phyloP scores from a whole-genome alignment of 2,113 vertebrate species.

The Phylloscopus trochilus region DNA sequence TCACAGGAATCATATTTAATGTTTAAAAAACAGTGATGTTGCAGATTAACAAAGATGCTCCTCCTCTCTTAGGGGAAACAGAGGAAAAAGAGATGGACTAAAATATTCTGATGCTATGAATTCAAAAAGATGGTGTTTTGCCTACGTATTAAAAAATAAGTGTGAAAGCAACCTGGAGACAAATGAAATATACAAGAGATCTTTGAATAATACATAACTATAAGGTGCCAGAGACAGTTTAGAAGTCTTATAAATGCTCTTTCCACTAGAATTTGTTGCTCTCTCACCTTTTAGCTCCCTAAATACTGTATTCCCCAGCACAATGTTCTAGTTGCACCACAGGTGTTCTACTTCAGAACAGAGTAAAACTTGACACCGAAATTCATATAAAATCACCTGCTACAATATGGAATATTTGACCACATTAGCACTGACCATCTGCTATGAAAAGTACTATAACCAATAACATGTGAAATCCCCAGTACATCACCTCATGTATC shows the following conservation, averaged over 20 bases:
- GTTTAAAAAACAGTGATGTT: not conserved
- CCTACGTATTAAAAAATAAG: not conserved
- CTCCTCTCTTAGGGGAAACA: not conserved
- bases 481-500: not conserved
- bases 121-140: not conserved
- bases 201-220: not conserved
- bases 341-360: not conserved
- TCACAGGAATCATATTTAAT: not conserved
- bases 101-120: not conserved
- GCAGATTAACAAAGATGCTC: not conserved
- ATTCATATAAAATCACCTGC: slow-evolving; percentile 80
- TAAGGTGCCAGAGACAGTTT: not conserved
- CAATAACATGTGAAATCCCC: not conserved
- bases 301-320: not conserved
- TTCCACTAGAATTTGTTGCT: not conserved
- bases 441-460: not conserved
- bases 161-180: not conserved
- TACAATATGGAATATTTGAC: slow-evolving; percentile 49
- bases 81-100: not conserved
- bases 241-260: not conserved
- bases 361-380: slow-evolving; percentile 80
- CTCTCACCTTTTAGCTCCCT: not conserved
- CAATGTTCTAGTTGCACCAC: not conserved
- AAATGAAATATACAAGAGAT: not conserved
- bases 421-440: not conserved